Conservation (phyloP, 2,797 vertebrate species). For the Otus scops region DNA sequence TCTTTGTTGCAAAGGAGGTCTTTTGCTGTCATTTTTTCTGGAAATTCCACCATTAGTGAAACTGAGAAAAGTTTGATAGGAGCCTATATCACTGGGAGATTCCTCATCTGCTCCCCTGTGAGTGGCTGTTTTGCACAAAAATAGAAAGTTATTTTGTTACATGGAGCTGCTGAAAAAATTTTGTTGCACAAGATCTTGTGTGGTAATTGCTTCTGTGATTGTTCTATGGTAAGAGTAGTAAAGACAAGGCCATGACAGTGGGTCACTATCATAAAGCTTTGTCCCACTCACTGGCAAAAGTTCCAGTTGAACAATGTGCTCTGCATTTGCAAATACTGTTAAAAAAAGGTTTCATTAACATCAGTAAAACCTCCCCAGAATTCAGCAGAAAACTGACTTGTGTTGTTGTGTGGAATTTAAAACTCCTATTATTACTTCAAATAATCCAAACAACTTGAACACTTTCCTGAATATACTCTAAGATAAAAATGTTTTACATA, state of each 20-base stretch:
- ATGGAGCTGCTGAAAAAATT: background rate
- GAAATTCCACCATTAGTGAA: background rate
- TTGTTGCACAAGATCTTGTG: background rate
- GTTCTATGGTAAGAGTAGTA: background rate
- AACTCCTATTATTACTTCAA: background rate
- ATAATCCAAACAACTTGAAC: background rate
- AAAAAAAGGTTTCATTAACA: background rate
- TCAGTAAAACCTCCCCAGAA: background rate
- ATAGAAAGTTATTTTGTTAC: background rate
- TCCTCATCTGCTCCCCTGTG: background rate
- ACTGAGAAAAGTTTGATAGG: background rate
- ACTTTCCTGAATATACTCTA: background rate
- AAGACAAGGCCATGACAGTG: background rate
- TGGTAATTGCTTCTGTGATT: background rate
- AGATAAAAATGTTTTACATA: background rate
- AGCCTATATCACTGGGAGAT: background rate
- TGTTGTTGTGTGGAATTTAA: background rate
- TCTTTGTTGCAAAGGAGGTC: background rate
- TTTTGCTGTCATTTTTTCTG: background rate
- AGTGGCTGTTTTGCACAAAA: background rate
- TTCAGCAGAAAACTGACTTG: background rate
- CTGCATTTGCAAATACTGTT: background rate
- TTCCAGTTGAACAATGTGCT: background rate
- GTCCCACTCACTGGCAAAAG: background rate
- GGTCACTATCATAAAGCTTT: background rate